Conservation (phyloP, 1,140 invertebrate genomes). For the Gonatopus flavifemur region DNA sequence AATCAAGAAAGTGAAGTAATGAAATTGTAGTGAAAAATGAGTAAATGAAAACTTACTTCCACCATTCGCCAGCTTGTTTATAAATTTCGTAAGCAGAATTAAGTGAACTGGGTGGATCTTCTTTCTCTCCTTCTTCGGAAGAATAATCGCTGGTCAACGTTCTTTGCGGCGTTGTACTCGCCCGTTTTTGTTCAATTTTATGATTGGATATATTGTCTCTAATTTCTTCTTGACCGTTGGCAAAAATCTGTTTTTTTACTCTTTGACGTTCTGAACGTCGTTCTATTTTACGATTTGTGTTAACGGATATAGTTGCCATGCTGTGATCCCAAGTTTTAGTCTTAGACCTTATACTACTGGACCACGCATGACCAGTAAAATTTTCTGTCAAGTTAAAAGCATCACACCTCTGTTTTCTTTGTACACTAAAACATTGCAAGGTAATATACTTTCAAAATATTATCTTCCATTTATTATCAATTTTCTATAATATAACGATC, state of each 20-base stretch:
- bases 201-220: slow-evolving; percentile 23
- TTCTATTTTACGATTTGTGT: slow-evolving; percentile 28
- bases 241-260: slow-evolving; percentile 40
- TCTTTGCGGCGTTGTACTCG: slow-evolving; percentile 30
- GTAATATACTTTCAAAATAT: too few relatives aligned
- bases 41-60: slow-evolving; percentile 55
- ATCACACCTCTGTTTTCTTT: too few relatives aligned
- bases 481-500: too few relatives aligned
- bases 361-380: too few relatives aligned
- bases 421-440: too few relatives aligned
- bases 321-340: slow-evolving; percentile 37
- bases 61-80: slow-evolving; percentile 54
- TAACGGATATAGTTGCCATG: slow-evolving; percentile 38
- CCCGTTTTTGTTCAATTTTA: slow-evolving; percentile 25
- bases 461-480: too few relatives aligned
- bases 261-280: slow-evolving; percentile 48
- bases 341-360: too few relatives aligned
- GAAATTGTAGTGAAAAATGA: slow-evolving; percentile 2
- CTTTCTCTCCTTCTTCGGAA: slow-evolving; percentile 48
- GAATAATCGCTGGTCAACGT: slow-evolving; percentile 51
- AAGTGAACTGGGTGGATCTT: slow-evolving; percentile 37
- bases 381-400: too few relatives aligned
- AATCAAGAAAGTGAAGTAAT: slow-evolving; percentile 6
- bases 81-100: slow-evolving; percentile 51
- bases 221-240: slow-evolving; percentile 43